A percentile compares a stretch with the other conserved stretches of the same genome.
These are phyloP conservation scores for Cirrhinus mrigala DNA, from an alignment of 2,797 vertebrate species.

Conservation along the genomic window DNA sequence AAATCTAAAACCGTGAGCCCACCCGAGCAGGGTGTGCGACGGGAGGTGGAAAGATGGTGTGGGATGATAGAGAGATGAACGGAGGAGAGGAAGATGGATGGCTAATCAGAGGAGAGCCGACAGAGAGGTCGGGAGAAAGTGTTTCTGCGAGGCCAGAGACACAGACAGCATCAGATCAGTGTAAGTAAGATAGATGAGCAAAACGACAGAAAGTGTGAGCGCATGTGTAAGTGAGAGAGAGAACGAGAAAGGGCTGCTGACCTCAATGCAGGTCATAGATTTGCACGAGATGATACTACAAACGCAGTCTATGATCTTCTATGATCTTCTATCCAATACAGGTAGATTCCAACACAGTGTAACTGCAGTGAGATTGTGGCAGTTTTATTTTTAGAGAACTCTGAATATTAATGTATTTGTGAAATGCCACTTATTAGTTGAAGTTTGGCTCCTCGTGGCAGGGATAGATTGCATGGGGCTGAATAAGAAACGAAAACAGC, in stretches of 20 bases:
- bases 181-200: constrained; percentile 64
- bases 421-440: constrained; percentile 31
- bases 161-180: constrained; percentile 56
- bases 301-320: constrained; percentile 15
- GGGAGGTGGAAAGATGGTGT: constrained; percentile 65
- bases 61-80: constrained; percentile 73
- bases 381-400: constrained; percentile 23
- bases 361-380: neutral
- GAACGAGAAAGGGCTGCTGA: constrained; percentile 34
- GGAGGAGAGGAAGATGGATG: constrained; percentile 80
- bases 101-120: constrained; percentile 65
- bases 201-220: constrained; percentile 36
- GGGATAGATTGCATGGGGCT: constrained; percentile 33
- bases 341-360: neutral
- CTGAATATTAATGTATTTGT: constrained; percentile 37
- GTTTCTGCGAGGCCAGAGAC: constrained; percentile 56
- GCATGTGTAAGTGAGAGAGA: constrained; percentile 21
- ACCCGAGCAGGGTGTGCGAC: constrained; percentile 39
- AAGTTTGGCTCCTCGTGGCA: constrained; percentile 24
- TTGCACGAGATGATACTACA: constrained; percentile 20
- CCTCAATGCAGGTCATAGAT: constrained; percentile 42
- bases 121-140: constrained; percentile 58
- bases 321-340: neutral
- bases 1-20: constrained; percentile 7
- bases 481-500: constrained; percentile 34